These are phyloP conservation scores for Pristionchus maxplancki DNA, from an alignment of 2,888 invertebrate species.

Conservation along the genomic window DNA sequence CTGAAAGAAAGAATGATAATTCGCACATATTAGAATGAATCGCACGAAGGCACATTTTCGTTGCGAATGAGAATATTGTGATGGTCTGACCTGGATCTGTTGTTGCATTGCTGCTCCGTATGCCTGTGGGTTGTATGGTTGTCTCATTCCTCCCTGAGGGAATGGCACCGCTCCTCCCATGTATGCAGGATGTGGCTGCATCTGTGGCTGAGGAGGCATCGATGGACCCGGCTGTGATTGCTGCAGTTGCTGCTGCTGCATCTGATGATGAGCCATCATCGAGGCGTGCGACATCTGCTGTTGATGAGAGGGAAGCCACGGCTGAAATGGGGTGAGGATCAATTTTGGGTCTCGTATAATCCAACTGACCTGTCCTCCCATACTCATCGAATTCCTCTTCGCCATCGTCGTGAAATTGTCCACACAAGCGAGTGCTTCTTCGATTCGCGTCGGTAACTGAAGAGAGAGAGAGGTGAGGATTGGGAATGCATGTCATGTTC, in stretches of 20 bases:
- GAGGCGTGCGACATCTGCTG: not conserved
- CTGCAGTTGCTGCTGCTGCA: conserved; percentile 13
- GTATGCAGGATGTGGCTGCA: conserved; percentile 1
- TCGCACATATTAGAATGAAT: too few species aligned
- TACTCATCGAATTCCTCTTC: not conserved
- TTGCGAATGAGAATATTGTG: too few species aligned
- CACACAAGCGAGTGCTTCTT: not conserved
- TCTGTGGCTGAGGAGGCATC: not conserved
- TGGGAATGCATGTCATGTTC: too few species aligned
- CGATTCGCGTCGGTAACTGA: not conserved
- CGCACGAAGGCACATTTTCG: too few species aligned
- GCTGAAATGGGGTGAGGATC: not conserved
- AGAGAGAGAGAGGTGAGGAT: too few species aligned
- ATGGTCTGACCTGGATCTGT: not conserved
- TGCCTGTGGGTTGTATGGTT: not conserved
- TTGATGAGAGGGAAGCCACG: not conserved
- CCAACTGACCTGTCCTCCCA: not conserved
- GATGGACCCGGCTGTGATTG: not conserved
- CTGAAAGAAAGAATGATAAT: not conserved
- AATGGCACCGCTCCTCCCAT: not conserved
- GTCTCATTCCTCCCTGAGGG: not conserved
- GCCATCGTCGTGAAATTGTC: not conserved
- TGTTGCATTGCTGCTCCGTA: not conserved
- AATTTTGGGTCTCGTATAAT: too few species aligned
- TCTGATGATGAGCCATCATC: not conserved